Percentiles rank a stretch among this genome's conserved stretches.
Conservation (phyloP, 1,140 invertebrate species). For the Cheumatopsyche charites region DNA sequence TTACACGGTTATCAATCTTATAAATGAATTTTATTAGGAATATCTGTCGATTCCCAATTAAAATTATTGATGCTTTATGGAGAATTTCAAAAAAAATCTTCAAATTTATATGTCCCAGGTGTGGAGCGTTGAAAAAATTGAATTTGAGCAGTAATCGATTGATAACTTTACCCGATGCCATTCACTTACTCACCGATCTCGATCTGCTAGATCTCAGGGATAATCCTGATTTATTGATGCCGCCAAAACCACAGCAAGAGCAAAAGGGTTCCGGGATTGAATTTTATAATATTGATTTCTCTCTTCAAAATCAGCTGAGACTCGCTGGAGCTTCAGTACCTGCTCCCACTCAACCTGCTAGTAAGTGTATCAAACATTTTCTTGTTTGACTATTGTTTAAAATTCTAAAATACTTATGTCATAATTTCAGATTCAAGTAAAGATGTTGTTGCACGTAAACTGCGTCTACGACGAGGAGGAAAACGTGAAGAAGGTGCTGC, state of each 20-base stretch:
- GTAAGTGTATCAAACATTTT: constrained; percentile 56
- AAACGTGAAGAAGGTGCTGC: constrained; percentile 74
- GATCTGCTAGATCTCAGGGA: constrained; percentile 88
- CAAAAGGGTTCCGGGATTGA: constrained; percentile 83
- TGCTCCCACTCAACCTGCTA: constrained; percentile 69
- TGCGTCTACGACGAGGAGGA: constrained; percentile 78
- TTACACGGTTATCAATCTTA: neutral
- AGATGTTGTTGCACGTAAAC: constrained; percentile 93
- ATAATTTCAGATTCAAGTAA: constrained; percentile 61
- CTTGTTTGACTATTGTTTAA: neutral
- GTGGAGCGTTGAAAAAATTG: constrained; percentile 93
- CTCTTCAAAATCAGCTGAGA: constrained; percentile 90
- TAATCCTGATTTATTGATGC: constrained; percentile 97
- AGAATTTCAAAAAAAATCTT: constrained; percentile 11
- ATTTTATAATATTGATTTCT: constrained; percentile 99
- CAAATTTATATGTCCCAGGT: constrained; percentile 66
- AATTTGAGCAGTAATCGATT: constrained; percentile 92
- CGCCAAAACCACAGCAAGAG: constrained; percentile 90
- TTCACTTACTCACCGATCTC: constrained; percentile 92
- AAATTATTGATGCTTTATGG: constrained; percentile 13
- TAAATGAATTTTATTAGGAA: constrained; percentile 30
- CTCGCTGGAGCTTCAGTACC: constrained; percentile 89
- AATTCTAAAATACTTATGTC: constrained; percentile 21
- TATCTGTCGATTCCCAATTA: constrained; percentile 14
- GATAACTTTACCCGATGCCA: constrained; percentile 96